These are phyloP conservation scores for Phyllostomus discolor DNA, from an alignment of 2,113 vertebrate species.

Conservation along the genomic window DNA sequence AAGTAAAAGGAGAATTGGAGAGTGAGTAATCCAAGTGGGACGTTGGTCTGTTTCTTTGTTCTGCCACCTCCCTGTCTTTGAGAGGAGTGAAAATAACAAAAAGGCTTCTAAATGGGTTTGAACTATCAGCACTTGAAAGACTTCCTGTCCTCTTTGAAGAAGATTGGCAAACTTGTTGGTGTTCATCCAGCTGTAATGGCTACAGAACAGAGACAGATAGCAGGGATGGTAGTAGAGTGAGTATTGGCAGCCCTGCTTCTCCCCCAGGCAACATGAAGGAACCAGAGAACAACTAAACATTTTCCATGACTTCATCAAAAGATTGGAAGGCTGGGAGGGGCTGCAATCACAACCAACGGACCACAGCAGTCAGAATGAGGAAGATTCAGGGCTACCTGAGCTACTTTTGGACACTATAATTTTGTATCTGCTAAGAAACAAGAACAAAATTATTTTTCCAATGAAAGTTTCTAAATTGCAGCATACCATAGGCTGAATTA, in stretches of 20 bases:
- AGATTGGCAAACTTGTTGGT: not conserved
- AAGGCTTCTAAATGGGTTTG: not conserved
- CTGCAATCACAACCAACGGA: not conserved
- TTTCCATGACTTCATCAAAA: not conserved
- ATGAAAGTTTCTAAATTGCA: not conserved
- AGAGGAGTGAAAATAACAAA: not conserved
- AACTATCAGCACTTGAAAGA: not conserved
- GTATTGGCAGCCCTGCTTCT: not conserved
- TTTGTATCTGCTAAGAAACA: not conserved
- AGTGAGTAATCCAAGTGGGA: not conserved
- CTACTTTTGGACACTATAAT: not conserved
- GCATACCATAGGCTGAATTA: not conserved
- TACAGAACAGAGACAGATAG: not conserved
- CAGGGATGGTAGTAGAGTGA: not conserved
- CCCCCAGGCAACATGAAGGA: not conserved
- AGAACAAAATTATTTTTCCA: not conserved
- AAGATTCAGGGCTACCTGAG: not conserved
- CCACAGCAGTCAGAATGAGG: not conserved
- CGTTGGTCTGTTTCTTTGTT: not conserved
- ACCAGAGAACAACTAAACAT: not conserved
- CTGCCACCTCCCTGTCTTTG: not conserved
- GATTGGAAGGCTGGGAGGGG: rapidly evolving
- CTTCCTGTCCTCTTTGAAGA: not conserved
- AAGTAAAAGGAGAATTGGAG: not conserved
- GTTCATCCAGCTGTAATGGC: not conserved